These are phyloP conservation scores for Crotalus horridus DNA, from an alignment of 2,113 vertebrate species.

Conservation along the genomic window DNA sequence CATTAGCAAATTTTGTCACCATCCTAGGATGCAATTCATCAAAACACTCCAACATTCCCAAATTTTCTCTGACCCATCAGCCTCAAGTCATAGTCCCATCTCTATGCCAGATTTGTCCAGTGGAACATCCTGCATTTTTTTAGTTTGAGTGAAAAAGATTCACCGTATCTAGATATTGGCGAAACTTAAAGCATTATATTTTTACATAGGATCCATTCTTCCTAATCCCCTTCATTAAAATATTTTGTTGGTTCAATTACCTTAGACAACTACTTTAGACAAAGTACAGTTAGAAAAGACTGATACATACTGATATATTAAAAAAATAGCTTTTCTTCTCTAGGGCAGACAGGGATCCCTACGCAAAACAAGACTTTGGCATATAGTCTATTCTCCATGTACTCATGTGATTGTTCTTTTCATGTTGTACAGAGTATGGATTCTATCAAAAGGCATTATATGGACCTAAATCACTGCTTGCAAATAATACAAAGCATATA, in stretches of 20 bases:
- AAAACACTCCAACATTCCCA: neutral
- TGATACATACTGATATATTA: neutral
- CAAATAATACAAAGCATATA: neutral
- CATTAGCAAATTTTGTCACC: neutral
- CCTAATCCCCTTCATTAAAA: neutral
- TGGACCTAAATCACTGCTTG: neutral
- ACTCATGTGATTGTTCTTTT: neutral
- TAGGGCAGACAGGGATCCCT: neutral
- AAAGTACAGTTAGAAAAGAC: neutral
- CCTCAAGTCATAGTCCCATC: neutral
- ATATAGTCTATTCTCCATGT: neutral
- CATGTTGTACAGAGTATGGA: neutral
- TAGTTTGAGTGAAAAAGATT: neutral
- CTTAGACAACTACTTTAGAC: neutral
- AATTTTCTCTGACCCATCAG: neutral
- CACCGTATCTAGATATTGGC: neutral
- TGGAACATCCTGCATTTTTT: neutral
- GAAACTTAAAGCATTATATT: neutral
- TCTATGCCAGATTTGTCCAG: neutral
- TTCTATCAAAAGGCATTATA: neutral
- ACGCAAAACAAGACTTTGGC: neutral
- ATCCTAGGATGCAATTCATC: neutral
- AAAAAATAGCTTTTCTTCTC: neutral
- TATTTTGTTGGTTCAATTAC: neutral
- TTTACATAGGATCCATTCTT: neutral